These are phyloP conservation scores for Morinoia aosen DNA, from an alignment of 2,888 invertebrate species.

Conservation along the genomic window DNA sequence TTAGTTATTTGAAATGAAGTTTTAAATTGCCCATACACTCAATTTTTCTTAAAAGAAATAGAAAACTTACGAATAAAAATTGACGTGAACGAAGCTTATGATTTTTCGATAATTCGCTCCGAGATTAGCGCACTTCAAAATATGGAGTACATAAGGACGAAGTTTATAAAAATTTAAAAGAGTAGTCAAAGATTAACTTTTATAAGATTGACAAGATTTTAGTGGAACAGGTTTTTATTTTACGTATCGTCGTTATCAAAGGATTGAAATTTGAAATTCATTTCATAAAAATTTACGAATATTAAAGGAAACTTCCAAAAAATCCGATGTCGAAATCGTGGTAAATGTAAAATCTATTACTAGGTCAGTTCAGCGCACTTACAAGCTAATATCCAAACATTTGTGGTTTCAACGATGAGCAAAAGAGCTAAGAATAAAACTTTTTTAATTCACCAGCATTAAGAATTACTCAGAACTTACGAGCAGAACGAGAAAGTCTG, in stretches of 20 bases:
- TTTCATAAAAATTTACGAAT: neutral
- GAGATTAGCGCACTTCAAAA: neutral
- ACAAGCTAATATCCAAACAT: neutral
- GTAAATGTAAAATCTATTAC: neutral
- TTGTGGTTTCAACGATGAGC: neutral
- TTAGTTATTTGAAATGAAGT: neutral
- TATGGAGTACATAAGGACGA: neutral
- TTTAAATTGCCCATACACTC: neutral
- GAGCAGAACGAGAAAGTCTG: conserved; percentile 60
- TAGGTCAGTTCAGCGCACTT: neutral
- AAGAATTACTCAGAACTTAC: conserved; percentile 53
- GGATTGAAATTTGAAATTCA: neutral
- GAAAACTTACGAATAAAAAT: neutral
- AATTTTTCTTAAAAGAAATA: neutral
- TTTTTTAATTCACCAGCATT: neutral
- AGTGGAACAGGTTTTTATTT: too few species aligned
- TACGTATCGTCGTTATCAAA: neutral
- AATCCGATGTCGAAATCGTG: neutral
- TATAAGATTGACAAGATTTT: too few species aligned
- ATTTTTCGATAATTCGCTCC: neutral
- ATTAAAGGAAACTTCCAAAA: neutral
- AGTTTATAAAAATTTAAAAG: neutral
- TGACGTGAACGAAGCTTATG: neutral
- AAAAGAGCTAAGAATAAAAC: neutral
- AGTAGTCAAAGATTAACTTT: too few species aligned